Evolutionary conservation across 1,140 invertebrate genomes (phyloP).

Genomic region (Subanguina moxae): DNA sequence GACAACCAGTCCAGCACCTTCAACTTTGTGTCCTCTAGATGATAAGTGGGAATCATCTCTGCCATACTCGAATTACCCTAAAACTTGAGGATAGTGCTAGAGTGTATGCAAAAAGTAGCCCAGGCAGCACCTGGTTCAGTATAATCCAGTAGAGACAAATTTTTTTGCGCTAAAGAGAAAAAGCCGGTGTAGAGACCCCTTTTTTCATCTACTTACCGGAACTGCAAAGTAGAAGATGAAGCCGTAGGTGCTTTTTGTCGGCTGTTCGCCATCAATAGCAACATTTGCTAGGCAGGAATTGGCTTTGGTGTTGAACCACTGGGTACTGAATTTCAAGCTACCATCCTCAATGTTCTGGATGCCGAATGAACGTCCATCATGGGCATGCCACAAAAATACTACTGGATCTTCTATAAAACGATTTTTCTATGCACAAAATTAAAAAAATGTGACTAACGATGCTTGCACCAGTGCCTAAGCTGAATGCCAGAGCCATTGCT

Average conservation of each 20-base stretch:
- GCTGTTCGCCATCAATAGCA: neutral
- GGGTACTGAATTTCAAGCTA: conserved; percentile 73
- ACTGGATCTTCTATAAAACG: conserved; percentile 63
- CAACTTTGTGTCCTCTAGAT: neutral
- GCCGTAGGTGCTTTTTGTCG: conserved; percentile 3
- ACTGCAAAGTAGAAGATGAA: conserved; percentile 32
- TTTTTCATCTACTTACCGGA: conserved; percentile 15
- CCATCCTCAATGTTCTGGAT: conserved; percentile 81
- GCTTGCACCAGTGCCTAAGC: conserved; percentile 79
- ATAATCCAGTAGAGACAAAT: neutral
- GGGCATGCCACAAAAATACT: conserved; percentile 79
- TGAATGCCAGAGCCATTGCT: conserved; percentile 14
- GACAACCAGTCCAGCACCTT: neutral
- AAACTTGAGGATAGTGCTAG: too few species aligned
- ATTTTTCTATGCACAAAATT: conserved; percentile 3
- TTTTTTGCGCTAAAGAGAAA: neutral
- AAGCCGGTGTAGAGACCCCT: neutral
- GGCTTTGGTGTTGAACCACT: conserved; percentile 79
- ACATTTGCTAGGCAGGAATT: conserved; percentile 71
- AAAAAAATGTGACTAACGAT: conserved; percentile 67
- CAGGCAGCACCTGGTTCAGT: too few species aligned
- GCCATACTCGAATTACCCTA: too few species aligned
- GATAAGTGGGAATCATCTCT: neutral
- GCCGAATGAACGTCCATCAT: conserved; percentile 86
- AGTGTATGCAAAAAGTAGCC: too few species aligned